Conservation (phyloP, 2,113 vertebrate genomes). For the Macquaria australasica region DNA sequence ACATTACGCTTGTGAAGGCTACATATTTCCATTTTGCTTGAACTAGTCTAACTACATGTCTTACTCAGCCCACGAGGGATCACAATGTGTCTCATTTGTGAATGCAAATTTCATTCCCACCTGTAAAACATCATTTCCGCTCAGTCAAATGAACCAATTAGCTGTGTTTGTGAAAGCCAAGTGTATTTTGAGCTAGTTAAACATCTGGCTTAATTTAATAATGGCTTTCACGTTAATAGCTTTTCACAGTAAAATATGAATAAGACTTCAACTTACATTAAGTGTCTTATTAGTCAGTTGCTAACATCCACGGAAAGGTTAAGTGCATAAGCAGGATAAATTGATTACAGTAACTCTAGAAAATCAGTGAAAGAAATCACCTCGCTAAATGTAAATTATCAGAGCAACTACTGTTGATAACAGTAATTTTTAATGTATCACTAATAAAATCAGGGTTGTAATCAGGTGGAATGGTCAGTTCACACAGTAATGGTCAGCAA, state of each 20-base stretch:
- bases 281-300: not conserved
- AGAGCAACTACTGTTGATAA: not conserved
- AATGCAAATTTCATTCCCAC: constrained; percentile 18
- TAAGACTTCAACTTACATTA: not conserved
- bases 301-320: not conserved
- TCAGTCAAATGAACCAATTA: constrained; percentile 8
- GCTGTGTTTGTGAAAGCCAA: not conserved
- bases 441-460: not conserved
- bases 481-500: not conserved
- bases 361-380: not conserved
- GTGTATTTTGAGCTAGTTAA: not conserved
- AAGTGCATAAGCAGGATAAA: not conserved
- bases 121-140: not conserved
- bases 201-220: not conserved
- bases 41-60: not conserved
- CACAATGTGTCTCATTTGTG: not conserved
- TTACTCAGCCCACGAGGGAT: not conserved
- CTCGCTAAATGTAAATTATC: not conserved
- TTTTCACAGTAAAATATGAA: constrained; percentile 1
- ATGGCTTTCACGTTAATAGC: not conserved
- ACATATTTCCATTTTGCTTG: not conserved
- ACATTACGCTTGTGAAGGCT: too few relatives aligned
- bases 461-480: not conserved
- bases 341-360: not conserved
- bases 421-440: not conserved